Percentiles rank a stretch among this genome's conserved stretches.
phyloP scores from a whole-genome alignment of 2,888 invertebrate genomes.

The Hoplodrina blanda region DNA sequence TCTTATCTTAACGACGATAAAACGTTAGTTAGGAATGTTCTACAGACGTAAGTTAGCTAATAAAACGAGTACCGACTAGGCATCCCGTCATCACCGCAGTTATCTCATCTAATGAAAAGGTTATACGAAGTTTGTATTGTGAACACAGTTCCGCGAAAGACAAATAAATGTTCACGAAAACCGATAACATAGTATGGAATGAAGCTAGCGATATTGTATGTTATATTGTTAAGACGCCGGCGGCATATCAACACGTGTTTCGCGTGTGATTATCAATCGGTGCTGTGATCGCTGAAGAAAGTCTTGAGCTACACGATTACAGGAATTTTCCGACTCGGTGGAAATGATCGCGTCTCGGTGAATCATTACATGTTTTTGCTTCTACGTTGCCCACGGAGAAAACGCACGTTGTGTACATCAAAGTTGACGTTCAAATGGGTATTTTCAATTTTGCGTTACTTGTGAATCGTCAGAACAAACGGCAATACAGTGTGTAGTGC shows the following conservation, averaged over 20 bases:
- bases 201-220: slow-evolving; percentile 33
- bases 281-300: slow-evolving; percentile 84
- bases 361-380: slow-evolving; percentile 87
- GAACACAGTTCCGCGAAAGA: slow-evolving; percentile 34
- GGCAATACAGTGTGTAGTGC: slow-evolving; percentile 47
- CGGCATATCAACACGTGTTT: slow-evolving; percentile 67
- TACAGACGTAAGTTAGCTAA: slow-evolving; percentile 72
- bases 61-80: slow-evolving; percentile 68
- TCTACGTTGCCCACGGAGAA: slow-evolving; percentile 76
- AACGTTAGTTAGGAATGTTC: slow-evolving; percentile 82
- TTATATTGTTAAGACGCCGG: slow-evolving; percentile 15
- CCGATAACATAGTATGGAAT: slow-evolving; percentile 23
- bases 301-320: slow-evolving; percentile 81
- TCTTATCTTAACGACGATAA: slow-evolving; percentile 87
- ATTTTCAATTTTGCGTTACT: slow-evolving; percentile 54
- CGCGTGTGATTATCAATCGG: slow-evolving; percentile 77
- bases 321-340: slow-evolving; percentile 90
- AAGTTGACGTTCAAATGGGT: slow-evolving; percentile 61
- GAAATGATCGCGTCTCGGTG: slow-evolving; percentile 86
- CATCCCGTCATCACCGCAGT: slow-evolving; percentile 62
- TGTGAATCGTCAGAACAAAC: slow-evolving; percentile 51
- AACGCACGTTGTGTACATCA: slow-evolving; percentile 69
- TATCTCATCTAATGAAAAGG: slow-evolving; percentile 62
- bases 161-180: slow-evolving; percentile 31
- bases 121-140: slow-evolving; percentile 43